Percentiles rank a stretch among this genome's conserved stretches.
Evolutionary conservation across 2,888 invertebrate species (phyloP).

Genomic region (Drosophila demipolita): DNA sequence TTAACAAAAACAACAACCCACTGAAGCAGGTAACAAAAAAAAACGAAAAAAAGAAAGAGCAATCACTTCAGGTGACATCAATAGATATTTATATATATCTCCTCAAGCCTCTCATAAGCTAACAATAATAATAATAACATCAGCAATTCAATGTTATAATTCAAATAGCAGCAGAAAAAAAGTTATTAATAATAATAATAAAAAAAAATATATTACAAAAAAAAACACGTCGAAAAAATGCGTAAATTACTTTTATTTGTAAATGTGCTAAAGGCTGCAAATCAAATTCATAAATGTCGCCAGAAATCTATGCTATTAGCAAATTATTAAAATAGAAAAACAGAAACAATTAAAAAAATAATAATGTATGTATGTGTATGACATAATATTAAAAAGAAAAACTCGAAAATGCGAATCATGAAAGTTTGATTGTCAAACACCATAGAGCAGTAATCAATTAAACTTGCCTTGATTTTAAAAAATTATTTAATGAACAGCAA

Average conservation of each 20-base stretch:
- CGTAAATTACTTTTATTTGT: conserved; percentile 67
- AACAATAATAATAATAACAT: conserved; percentile 53
- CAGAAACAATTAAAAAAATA: conserved; percentile 15
- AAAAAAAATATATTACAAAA: conserved; percentile 50
- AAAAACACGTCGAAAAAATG: conserved; percentile 40
- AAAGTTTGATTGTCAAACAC: conserved; percentile 6
- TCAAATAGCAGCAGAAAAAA: conserved; percentile 64
- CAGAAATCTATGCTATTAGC: conserved; percentile 16
- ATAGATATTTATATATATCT: conserved; percentile 53
- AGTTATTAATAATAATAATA: conserved; percentile 65
- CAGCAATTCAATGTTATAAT: conserved; percentile 67
- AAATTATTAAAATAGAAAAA: conserved; percentile 11
- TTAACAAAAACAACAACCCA: conserved; percentile 33
- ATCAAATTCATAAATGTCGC: conserved; percentile 31
- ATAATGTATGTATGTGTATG: conserved; percentile 34
- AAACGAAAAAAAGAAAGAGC: conserved; percentile 13
- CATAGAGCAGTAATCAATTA: conserved; percentile 29
- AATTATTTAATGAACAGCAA: conserved; percentile 7
- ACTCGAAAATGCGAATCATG: conserved; percentile 4
- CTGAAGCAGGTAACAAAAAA: conserved; percentile 43
- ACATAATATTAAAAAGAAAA: conserved; percentile 7
- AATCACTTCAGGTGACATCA: conserved; percentile 30
- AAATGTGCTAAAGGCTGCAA: conserved; percentile 29
- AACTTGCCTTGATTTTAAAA: conserved; percentile 45
- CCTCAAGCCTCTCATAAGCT: conserved; percentile 66